Evolutionary conservation across 1,140 invertebrate species (phyloP), one percentile per base, ranked within the genome.

Genomic region (Meloidogyne hapla): DNA sequence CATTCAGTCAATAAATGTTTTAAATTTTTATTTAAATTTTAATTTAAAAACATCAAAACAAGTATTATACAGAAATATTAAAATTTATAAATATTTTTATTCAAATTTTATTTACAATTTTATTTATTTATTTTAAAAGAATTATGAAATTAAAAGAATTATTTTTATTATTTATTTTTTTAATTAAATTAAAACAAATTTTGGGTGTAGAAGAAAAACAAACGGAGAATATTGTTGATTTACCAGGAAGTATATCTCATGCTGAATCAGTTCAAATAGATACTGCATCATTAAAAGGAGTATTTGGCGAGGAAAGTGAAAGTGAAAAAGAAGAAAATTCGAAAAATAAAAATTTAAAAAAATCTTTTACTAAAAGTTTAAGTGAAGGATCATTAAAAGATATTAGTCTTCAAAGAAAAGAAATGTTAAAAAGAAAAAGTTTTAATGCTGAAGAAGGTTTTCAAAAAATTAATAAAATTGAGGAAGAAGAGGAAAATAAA

Each of bases 71-170:
- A n/a, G n/a, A n/a, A n/a, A n/a, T n/a, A n/a, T n/a, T n/a, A n/a
- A n/a, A n/a, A n/a, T n/a, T n/a, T n/a, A n/a, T n/a, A n/a, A n/a
- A n/a, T n/a, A n/a, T n/a, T n/a, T n/a, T n/a, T n/a, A n/a, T n/a
- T n/a, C n/a, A n/a, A n/a, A n/a, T n/a, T n/a, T n/a, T n/a, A n/a
- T n/a, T n/a, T n/a, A n/a, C n/a, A n/a, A n/a, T n/a, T 56, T 56
- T n/a, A 56, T 56, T n/a, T 6, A 5, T n/a, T 56, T 56, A 6
- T 15, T 15, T 15, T 15, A 15, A 15, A 15, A 15, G 13, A n/a
- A 56, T 56, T 56, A 56, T 56, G 48, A 56, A 56, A 56, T n/a
- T 56, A 6, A n/a, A 56, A 56, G n/a, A n/a, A 56, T 56, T 56
- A 56, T 56, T 48, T 48, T 48, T 48, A 18, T 15, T 48, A 18